Base-by-base conservation (phyloP, 2,888 invertebrate genomes). In the Volucella bombylans region DNA sequence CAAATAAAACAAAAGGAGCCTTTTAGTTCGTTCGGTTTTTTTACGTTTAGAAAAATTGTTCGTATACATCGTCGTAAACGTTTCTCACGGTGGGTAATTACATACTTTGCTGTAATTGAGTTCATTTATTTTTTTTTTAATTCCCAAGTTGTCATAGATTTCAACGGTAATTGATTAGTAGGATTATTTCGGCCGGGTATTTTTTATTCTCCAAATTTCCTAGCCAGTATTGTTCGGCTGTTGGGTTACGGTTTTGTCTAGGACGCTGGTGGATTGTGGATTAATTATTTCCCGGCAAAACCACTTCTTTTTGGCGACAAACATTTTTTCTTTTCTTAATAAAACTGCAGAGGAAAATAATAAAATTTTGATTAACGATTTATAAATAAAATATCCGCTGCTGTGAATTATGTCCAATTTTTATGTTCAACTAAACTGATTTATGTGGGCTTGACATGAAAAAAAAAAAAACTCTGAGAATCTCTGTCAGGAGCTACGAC, bases 1-100 rank as follows among this genome's bases (percentile, higher is more conserved):
- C n/a, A n/a, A 49, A 49, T 18, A 31, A 38, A 15, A 18, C 47
- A 12, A 23, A 23, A 23, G 3, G 23, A 23, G 4, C 23, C 1
- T 23, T 67, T 39, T 39, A 49, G 23, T 65, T 50, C 39, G 45
- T 62, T 69, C 52, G 62, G 47, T 47, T 45, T 64, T 64, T 45
- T 52, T 61, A 67, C 45, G 12, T 23, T 43, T 9, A 6, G 6
- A 4, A 54, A 31, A 39, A 6, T 39, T 14, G 15, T 31, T 38
- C 23, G 23, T n/a, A n/a, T 9, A 47, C 31, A 38, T 69, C 39
- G 6, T 69, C 54, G 67, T 45, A 3, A 55, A 23, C 47, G 31
- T 10, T 55, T 61, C n/a, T 12, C 52, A 52, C 52, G 47, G 23
- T 59, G 31, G 12, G 18, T 14, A 23, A 50, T n/a, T n/a, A n/a